Evolutionary conservation across 92 coral and sea anemone species (phyloP).

Genomic region (Porites divaricata): DNA sequence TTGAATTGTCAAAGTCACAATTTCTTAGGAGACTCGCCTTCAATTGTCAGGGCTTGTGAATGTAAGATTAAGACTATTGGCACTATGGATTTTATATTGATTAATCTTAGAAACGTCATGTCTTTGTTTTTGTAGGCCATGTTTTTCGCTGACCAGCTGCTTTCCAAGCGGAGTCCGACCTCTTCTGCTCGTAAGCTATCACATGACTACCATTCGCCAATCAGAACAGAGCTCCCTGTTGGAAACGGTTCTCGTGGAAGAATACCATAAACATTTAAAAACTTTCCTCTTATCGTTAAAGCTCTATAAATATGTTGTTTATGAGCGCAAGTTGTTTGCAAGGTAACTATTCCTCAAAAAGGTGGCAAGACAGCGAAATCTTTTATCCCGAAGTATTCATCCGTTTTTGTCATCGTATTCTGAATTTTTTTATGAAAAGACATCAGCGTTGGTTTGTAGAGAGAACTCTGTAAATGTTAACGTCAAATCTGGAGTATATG

Average conservation of each 20-base stretch:
- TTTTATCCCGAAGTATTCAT: too few species aligned
- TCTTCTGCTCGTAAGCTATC: slow-evolving; percentile 69
- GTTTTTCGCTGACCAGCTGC: slow-evolving; percentile 97
- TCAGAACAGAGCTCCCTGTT: slow-evolving; percentile 87
- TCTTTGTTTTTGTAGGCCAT: slow-evolving; percentile 76
- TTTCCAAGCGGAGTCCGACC: slow-evolving; percentile 73
- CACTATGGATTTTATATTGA: too few species aligned
- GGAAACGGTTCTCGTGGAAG: slow-evolving; percentile 62
- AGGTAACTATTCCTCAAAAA: too few species aligned
- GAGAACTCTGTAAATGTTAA: neutral
- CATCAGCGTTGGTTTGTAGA: neutral
- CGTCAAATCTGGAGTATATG: neutral
- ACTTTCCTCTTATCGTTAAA: too few species aligned
- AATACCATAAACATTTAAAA: slow-evolving; percentile 17
- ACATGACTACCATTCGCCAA: slow-evolving; percentile 69
- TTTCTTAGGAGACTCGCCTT: too few species aligned
- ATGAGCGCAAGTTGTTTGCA: too few species aligned
- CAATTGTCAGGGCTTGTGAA: too few species aligned
- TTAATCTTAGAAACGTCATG: neutral
- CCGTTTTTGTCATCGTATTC: neutral
- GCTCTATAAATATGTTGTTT: too few species aligned
- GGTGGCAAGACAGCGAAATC: neutral
- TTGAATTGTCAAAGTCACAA: too few species aligned
- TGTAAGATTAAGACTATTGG: neutral
- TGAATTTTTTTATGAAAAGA: neutral